phyloP scores from a whole-genome alignment of 2,113 vertebrate genomes.

The Thamnaconus septentrionalis region DNA sequence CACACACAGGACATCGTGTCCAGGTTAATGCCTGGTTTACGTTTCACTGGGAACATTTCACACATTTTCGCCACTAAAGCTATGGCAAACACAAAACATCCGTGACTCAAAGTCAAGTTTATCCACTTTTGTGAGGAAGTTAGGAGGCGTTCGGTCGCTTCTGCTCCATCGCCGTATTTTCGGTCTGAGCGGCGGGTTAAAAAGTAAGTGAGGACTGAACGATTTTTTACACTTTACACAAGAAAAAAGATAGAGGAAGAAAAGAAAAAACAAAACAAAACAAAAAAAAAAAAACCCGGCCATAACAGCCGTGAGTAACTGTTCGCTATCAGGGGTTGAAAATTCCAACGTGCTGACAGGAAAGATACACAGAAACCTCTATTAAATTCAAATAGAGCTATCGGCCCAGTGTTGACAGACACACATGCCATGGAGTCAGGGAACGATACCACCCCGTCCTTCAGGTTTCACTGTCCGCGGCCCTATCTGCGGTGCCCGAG shows the following conservation, averaged over 20 bases:
- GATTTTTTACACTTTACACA: too few relatives aligned
- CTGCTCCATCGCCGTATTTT: too few relatives aligned
- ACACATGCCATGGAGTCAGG: slow-evolving; percentile 49
- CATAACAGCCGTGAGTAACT: neutral
- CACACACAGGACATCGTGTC: slow-evolving; percentile 57
- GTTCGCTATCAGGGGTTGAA: neutral
- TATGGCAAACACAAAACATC: neutral
- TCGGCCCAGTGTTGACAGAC: slow-evolving; percentile 52
- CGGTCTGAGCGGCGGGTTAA: too few relatives aligned
- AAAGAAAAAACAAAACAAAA: too few relatives aligned
- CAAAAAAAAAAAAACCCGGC: too few relatives aligned
- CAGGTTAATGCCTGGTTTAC: slow-evolving; percentile 57
- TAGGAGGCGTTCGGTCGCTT: too few relatives aligned
- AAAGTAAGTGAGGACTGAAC: too few relatives aligned
- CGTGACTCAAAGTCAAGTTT: slow-evolving; percentile 13
- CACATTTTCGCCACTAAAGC: slow-evolving; percentile 48
- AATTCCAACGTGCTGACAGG: slow-evolving; percentile 21
- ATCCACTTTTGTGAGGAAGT: slow-evolving; percentile 2
- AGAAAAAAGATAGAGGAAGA: too few relatives aligned
- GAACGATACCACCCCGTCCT: slow-evolving; percentile 53
- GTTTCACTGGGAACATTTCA: slow-evolving; percentile 58
- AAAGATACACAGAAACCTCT: slow-evolving; percentile 23
- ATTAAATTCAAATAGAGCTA: slow-evolving; percentile 33
- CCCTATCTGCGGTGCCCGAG: slow-evolving; percentile 28
- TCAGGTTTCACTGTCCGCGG: slow-evolving; percentile 51